phyloP scores from a whole-genome alignment of 2,113 vertebrate genomes.

The Ctenodactylus gundi region DNA sequence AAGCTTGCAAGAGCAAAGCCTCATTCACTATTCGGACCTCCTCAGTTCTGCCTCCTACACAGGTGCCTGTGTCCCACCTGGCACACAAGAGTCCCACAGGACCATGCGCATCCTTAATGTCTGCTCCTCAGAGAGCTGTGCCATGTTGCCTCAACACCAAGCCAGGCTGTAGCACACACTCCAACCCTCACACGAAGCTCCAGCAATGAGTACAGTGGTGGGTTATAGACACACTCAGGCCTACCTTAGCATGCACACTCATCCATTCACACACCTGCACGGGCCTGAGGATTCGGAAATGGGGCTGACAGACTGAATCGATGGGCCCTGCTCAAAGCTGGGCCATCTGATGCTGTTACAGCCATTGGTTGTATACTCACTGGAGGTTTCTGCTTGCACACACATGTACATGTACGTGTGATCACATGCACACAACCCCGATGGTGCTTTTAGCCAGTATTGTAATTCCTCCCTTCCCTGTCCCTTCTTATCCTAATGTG shows the following conservation, averaged over 20 bases:
- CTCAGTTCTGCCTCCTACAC: not conserved
- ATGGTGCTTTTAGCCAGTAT: not conserved
- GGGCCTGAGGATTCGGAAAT: not conserved
- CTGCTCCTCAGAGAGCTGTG: not conserved
- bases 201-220: fast-evolving
- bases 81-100: not conserved
- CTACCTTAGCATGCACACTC: not conserved
- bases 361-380: not conserved
- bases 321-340: not conserved
- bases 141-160: not conserved
- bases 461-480: not conserved
- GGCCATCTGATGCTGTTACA: not conserved
- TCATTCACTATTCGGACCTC: not conserved
- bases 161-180: fast-evolving
- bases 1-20: not conserved
- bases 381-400: not conserved
- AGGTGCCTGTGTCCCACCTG: not conserved
- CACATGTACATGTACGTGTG: fast-evolving
- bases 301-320: not conserved
- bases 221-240: fast-evolving
- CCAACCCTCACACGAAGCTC: not conserved
- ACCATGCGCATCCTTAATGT: not conserved
- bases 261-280: fast-evolving
- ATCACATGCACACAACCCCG: not conserved
- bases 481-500: not conserved